Evolutionary conservation across 2,113 vertebrate genomes (phyloP).

Genomic region (Elephas maximus): DNA sequence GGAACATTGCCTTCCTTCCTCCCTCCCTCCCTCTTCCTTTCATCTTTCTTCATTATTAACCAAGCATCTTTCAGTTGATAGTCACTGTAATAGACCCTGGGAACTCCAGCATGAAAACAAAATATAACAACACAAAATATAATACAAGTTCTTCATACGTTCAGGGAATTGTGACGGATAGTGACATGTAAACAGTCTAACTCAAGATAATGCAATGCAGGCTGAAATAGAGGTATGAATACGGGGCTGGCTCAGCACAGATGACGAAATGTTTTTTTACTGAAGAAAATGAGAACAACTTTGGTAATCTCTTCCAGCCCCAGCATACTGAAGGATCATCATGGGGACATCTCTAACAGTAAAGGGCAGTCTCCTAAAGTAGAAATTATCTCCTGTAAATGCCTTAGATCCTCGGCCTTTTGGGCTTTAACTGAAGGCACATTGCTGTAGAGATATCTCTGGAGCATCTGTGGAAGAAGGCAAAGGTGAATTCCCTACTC

Average conservation of each 20-base stretch:
- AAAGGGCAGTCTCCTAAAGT: background rate
- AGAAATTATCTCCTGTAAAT: conserved; percentile 5
- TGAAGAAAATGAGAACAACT: background rate
- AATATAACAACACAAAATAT: background rate
- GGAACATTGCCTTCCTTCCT: background rate
- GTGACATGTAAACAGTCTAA: background rate
- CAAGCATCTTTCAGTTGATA: background rate
- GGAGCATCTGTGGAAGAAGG: background rate
- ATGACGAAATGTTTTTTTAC: background rate
- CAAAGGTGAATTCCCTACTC: background rate
- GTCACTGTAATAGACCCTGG: background rate
- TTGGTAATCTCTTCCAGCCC: background rate
- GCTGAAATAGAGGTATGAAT: background rate
- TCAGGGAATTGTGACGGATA: background rate
- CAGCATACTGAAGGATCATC: background rate
- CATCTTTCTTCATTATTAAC: background rate
- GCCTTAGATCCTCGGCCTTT: background rate
- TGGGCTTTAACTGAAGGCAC: background rate
- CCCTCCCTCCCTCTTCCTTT: background rate
- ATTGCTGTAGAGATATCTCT: background rate
- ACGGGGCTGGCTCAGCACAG: background rate
- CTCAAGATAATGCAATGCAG: background rate
- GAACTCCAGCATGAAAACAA: background rate
- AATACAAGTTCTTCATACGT: background rate
- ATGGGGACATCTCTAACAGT: background rate